phyloP scores from a whole-genome alignment of 2,888 invertebrate species.

The Mesopsocus fuscifrons region DNA sequence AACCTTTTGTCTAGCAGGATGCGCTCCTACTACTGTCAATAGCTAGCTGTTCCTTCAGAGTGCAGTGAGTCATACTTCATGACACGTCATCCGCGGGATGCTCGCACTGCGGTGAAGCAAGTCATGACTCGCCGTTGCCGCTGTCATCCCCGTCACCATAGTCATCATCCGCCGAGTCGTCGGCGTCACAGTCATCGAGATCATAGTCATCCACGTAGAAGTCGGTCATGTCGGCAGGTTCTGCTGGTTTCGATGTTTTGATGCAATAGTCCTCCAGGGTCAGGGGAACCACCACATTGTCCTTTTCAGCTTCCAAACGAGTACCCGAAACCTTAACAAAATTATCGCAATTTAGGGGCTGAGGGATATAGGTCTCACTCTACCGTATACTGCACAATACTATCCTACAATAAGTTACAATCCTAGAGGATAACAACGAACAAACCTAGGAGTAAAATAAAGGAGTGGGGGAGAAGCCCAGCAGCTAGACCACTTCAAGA shows the following conservation, averaged over 20 bases:
- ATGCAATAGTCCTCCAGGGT: slow-evolving; percentile 98
- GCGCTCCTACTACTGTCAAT: no score
- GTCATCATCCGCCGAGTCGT: slow-evolving; percentile 46
- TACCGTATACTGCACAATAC: no score
- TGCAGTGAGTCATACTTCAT: no score
- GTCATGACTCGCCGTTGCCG: slow-evolving; percentile 85
- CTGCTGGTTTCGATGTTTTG: slow-evolving; percentile 73
- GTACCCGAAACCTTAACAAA: slow-evolving; percentile 88
- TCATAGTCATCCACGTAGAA: slow-evolving; percentile 94
- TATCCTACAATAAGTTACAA: slow-evolving; percentile 1
- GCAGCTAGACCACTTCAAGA: no score
- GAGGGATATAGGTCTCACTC: no score
- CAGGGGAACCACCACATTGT: slow-evolving; percentile 90
- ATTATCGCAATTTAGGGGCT: no score
- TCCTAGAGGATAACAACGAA: slow-evolving; percentile 6
- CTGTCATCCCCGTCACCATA: slow-evolving; percentile 69
- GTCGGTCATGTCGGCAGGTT: slow-evolving; percentile 78
- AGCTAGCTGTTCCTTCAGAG: no score
- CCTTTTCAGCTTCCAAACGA: slow-evolving; percentile 85
- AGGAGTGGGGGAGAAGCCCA: no score
- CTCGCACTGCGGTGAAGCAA: no score
- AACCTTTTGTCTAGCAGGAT: no score
- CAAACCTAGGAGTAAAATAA: no score
- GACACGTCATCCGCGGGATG: no score
- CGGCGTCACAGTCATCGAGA: slow-evolving; percentile 41